phyloP scores from a whole-genome alignment of 2,888 invertebrate genomes.

The Philopedon plagiatum region DNA sequence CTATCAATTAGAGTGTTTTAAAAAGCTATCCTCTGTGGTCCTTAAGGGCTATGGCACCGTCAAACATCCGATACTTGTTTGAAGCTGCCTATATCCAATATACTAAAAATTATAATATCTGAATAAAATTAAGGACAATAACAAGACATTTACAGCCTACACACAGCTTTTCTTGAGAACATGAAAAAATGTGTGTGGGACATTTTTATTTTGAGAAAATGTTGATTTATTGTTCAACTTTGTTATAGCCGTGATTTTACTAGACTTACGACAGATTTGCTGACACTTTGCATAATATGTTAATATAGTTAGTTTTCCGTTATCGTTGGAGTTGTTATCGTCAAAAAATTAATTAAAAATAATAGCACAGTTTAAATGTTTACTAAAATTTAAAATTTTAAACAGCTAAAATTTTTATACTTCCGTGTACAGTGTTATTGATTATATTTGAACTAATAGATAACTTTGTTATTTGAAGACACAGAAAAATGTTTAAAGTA shows the following conservation, averaged over 20 bases:
- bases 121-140: slow-evolving; percentile 16
- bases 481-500: too few relatives aligned
- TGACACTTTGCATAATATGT: neutral
- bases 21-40: too few relatives aligned
- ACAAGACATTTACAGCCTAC: slow-evolving; percentile 16
- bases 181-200: slow-evolving; percentile 1
- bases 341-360: too few relatives aligned
- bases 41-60: neutral
- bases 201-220: slow-evolving; percentile 5
- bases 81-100: neutral
- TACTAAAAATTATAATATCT: neutral
- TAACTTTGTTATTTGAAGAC: too few relatives aligned
- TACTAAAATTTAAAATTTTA: too few relatives aligned
- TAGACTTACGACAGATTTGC: neutral
- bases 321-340: too few relatives aligned
- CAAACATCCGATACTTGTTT: neutral
- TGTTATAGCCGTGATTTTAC: neutral
- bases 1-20: neutral
- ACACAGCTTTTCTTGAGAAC: neutral
- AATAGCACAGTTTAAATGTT: too few relatives aligned
- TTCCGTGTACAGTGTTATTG: too few relatives aligned
- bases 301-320: neutral
- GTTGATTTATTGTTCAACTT: neutral
- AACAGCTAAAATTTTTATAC: too few relatives aligned
- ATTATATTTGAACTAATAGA: too few relatives aligned